Conservation (phyloP, 2,888 invertebrate species). For the Noctua pronuba region DNA sequence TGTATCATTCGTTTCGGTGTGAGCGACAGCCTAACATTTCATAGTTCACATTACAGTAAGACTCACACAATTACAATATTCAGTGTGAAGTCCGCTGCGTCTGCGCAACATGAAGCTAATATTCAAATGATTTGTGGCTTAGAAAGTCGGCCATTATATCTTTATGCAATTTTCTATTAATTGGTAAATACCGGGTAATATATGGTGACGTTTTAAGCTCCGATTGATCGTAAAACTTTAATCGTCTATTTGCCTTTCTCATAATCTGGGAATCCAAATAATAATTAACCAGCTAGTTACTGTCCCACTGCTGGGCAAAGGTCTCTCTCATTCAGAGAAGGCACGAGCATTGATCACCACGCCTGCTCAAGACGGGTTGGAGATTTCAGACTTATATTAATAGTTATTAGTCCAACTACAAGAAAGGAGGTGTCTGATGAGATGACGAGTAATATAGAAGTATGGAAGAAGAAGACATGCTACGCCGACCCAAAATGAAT, state of each 20-base stretch:
- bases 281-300: too few species aligned
- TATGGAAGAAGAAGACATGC: too few species aligned
- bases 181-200: constrained; percentile 6
- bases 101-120: constrained; percentile 64
- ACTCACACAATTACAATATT: constrained; percentile 69
- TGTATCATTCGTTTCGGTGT: too few species aligned
- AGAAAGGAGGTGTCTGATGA: too few species aligned
- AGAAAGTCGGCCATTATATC: constrained; percentile 40
- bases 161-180: constrained; percentile 49
- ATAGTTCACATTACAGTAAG: constrained; percentile 64
- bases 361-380: too few species aligned
- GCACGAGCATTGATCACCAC: too few species aligned
- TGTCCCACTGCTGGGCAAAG: too few species aligned
- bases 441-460: too few species aligned
- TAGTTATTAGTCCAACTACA: too few species aligned
- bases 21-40: constrained; percentile 54
- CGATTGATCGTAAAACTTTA: constrained; percentile 8
- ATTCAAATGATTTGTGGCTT: constrained; percentile 59
- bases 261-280: not conserved
- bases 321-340: too few species aligned
- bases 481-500: too few species aligned
- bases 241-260: not conserved
- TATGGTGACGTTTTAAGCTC: not conserved
- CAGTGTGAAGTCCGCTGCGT: constrained; percentile 61
- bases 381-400: too few species aligned